A percentile compares a stretch with the other conserved stretches of the same genome.
phyloP scores from a whole-genome alignment of 2,888 invertebrate species.

The Cheilosia pagana region DNA sequence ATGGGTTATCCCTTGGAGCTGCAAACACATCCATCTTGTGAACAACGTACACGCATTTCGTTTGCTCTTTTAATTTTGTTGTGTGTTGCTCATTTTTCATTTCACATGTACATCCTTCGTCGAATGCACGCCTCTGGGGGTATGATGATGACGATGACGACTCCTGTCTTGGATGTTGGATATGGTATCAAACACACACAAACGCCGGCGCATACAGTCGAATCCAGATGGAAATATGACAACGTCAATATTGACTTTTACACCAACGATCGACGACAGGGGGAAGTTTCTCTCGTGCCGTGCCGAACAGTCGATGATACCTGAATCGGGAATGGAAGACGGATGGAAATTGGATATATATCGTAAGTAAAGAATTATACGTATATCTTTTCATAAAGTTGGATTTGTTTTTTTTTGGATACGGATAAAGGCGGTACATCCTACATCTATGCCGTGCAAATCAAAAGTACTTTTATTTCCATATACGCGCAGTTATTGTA shows the following conservation, averaged over 20 bases:
- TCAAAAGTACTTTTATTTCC: slow-evolving; percentile 9
- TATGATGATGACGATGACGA: slow-evolving; percentile 36
- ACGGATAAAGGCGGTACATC: not conserved
- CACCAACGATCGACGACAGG: slow-evolving; percentile 91
- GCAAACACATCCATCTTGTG: slow-evolving; percentile 52
- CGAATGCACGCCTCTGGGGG: slow-evolving; percentile 48
- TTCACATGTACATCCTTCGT: slow-evolving; percentile 47
- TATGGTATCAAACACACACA: slow-evolving; percentile 7
- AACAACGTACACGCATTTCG: slow-evolving; percentile 37
- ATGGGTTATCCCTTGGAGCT: not conserved
- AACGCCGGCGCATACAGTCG: slow-evolving; percentile 79
- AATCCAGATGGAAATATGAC: slow-evolving; percentile 89
- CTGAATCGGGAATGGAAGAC: slow-evolving; percentile 90
- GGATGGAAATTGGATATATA: slow-evolving; percentile 92
- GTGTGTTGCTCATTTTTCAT: slow-evolving; percentile 67
- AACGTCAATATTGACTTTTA: slow-evolving; percentile 90
- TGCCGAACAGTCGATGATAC: slow-evolving; percentile 90
- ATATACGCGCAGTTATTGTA: slow-evolving; percentile 4
- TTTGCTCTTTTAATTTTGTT: slow-evolving; percentile 64
- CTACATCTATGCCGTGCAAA: slow-evolving; percentile 1
- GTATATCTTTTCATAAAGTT: slow-evolving; percentile 6
- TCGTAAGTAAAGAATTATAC: slow-evolving; percentile 87
- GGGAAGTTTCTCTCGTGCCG: slow-evolving; percentile 91
- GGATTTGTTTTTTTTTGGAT: not conserved
- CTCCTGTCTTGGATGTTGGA: slow-evolving; percentile 16